phyloP scores from a whole-genome alignment of 2,113 vertebrate genomes.

The Actenoides hombroni region DNA sequence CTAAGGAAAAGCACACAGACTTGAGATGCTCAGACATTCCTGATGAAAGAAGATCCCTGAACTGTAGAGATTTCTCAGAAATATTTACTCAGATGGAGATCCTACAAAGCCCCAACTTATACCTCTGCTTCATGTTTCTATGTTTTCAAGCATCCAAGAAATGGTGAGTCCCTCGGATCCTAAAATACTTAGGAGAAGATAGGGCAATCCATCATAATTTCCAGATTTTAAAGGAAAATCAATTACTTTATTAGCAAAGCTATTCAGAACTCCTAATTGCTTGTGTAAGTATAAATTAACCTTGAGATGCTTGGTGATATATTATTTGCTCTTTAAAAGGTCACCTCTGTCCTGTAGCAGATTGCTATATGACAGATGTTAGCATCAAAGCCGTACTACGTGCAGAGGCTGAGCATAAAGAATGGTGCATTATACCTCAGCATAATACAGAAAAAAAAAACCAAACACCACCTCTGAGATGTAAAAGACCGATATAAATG shows the following conservation, averaged over 20 bases:
- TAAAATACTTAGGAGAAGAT: not conserved
- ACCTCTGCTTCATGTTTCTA: not conserved
- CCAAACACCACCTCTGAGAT: not conserved
- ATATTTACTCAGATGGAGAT: not conserved
- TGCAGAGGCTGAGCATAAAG: not conserved
- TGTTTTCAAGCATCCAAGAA: not conserved
- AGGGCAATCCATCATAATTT: not conserved
- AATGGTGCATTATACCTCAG: not conserved
- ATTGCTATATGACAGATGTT: not conserved
- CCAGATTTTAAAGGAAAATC: not conserved
- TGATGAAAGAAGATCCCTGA: not conserved
- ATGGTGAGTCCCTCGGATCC: not conserved
- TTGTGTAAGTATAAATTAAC: not conserved
- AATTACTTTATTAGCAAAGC: not conserved
- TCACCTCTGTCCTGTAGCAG: not conserved
- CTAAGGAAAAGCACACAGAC: not conserved
- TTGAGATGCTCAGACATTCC: not conserved
- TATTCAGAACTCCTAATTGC: not conserved
- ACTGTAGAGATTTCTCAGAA: not conserved
- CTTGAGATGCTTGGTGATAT: not conserved
- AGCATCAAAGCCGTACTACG: rapidly evolving
- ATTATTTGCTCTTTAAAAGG: not conserved
- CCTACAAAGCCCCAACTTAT: rapidly evolving
- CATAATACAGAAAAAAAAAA: not conserved
- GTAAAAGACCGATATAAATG: not conserved